Base-by-base conservation (phyloP, 2,797 vertebrate genomes). In the Xerus rutilus region DNA sequence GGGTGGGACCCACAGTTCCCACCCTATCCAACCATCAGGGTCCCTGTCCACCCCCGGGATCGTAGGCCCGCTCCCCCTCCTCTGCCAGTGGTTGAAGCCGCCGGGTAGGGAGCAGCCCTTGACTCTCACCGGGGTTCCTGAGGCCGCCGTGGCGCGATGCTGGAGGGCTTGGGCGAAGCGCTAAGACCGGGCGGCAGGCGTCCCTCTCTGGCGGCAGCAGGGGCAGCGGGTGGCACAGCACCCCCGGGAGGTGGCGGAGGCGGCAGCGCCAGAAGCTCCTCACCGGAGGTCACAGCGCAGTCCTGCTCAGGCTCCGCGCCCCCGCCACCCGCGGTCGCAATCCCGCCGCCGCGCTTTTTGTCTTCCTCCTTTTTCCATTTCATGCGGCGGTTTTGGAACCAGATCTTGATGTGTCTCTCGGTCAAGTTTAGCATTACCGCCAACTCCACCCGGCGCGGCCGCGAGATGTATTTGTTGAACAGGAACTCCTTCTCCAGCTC, bases 361-460 rank as follows among this genome's bases (percentile, higher is more conserved):
- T 99, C 99, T 97, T 99, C 99, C 97, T 99, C 99, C 69, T 99
- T 99, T 97, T 99, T 99, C 99, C 99, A 99, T 97, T 99, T 99
- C 99, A 99, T 99, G 93, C 99, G 99, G 25, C 99, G 99, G 98
- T 99, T 99, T 98, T 99, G 99, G 98, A 99, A 99, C 99, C 99
- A 99, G 98, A 99, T 99, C 98, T 99, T 99, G 97, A 99, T 99
- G 98, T 99, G 99, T 14, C 99, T 98, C 98, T 99, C 99, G 45
- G 99, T 99, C 98, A 99, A 99, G 98, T 99, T 99, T 89, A 99
- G 98, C 97, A 99, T 99, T 83, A 99, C 99, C 0, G 99, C 99
- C 97, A 99, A 98, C 98, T 99, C 99, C 88, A 99, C 99, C 45
- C 99, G 99, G 47, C 99, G 99, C 0, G 99, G 99, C 96, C 99